phyloP scores from a whole-genome alignment of 2,797 vertebrate genomes.

The Peromyscus attwateri region DNA sequence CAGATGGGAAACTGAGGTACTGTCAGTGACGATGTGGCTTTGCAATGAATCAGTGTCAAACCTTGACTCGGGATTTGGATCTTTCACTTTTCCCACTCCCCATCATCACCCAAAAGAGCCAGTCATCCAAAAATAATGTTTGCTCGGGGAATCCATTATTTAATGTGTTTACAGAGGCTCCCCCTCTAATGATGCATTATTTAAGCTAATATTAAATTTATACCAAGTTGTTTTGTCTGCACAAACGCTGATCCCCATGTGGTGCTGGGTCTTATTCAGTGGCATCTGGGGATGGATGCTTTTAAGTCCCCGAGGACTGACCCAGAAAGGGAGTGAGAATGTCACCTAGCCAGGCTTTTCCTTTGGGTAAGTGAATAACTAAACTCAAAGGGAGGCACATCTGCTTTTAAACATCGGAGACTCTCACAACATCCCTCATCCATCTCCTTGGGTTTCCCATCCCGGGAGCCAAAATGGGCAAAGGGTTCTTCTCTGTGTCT shows the following conservation, averaged over 20 bases:
- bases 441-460: background rate
- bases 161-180: constrained; percentile 75
- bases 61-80: background rate
- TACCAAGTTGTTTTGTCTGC: constrained; percentile 69
- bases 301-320: constrained; percentile 65
- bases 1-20: background rate
- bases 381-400: background rate
- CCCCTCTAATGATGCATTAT: constrained; percentile 78
- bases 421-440: background rate
- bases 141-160: constrained; percentile 76
- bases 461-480: background rate
- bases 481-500: constrained; percentile 45
- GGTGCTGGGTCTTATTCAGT: constrained; percentile 2
- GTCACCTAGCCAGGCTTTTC: constrained; percentile 22
- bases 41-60: background rate
- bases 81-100: background rate
- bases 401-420: background rate
- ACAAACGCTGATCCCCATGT: constrained; percentile 61
- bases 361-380: background rate
- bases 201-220: constrained; percentile 81
- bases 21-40: background rate
- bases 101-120: constrained; percentile 35
- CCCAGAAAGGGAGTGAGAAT: constrained; percentile 51
- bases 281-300: constrained; percentile 53
- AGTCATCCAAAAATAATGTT: constrained; percentile 68